Evolutionary conservation across 2,113 vertebrate genomes (phyloP).

Genomic region (Cyphomyrus discorhynchus): DNA sequence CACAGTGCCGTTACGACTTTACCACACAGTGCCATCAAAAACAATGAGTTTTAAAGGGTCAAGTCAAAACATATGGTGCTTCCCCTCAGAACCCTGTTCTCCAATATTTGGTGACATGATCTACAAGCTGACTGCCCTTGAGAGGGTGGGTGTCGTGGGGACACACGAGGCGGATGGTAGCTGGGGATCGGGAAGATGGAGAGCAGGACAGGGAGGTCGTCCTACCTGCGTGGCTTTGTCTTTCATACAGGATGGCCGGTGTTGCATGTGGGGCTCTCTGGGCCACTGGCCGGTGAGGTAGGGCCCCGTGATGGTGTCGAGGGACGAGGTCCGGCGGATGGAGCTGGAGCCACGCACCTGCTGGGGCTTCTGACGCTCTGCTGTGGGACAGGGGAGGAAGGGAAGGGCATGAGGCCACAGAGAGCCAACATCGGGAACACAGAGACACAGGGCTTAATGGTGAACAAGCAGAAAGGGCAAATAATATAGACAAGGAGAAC

Average conservation of each 20-base stretch:
- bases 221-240: slow-evolving; percentile 96
- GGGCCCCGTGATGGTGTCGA: slow-evolving; percentile 89
- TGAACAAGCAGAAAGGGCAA: not conserved
- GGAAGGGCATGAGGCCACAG: slow-evolving; percentile 10
- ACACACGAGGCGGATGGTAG: not conserved
- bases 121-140: not conserved
- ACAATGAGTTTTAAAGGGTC: not conserved
- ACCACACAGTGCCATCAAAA: not conserved
- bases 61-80: not conserved
- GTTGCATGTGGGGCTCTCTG: slow-evolving; percentile 79
- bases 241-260: slow-evolving; percentile 84
- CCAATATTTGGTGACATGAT: not conserved
- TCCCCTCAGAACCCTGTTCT: not conserved
- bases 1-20: too few relatives aligned
- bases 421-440: not conserved
- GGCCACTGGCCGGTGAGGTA: slow-evolving; percentile 98
- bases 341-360: slow-evolving; percentile 74
- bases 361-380: slow-evolving; percentile 79
- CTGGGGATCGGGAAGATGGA: not conserved
- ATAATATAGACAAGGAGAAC: not conserved
- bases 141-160: not conserved
- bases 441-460: not conserved
- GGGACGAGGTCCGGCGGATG: slow-evolving; percentile 82
- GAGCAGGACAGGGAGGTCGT: not conserved
- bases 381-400: slow-evolving; percentile 52